These are phyloP conservation scores for Notamacropus eugenii DNA, from an alignment of 2,797 vertebrate species.

Conservation along the genomic window DNA sequence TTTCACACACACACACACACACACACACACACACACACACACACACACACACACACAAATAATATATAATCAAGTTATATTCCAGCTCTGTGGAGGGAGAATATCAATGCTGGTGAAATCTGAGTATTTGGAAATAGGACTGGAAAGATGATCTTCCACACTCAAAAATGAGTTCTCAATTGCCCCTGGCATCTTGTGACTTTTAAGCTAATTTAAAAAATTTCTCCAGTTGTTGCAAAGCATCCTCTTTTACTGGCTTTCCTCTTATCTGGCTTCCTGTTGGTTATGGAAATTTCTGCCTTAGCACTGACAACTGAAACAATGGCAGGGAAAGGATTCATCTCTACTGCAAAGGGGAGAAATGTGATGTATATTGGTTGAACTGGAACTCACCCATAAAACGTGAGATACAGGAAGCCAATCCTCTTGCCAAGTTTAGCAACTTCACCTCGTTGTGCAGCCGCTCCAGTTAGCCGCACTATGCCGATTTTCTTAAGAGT, in stretches of 20 bases:
- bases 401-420: conserved; percentile 94
- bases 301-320: neutral
- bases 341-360: neutral
- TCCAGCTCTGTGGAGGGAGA: conserved; percentile 20
- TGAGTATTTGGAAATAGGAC: neutral
- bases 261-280: conserved; percentile 15
- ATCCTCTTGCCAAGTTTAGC: conserved; percentile 91
- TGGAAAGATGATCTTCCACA: neutral
- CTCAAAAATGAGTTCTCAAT: neutral
- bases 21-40: too few relatives aligned
- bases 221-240: conserved; percentile 25
- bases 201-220: conserved; percentile 8
- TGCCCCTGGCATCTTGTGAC: neutral
- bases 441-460: conserved; percentile 89
- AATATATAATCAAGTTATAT: neutral
- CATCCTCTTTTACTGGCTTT: neutral
- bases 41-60: too few relatives aligned
- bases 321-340: neutral
- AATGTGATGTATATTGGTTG: neutral
- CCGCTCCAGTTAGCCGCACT: conserved; percentile 91
- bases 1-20: too few relatives aligned
- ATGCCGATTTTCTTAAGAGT: conserved; percentile 91
- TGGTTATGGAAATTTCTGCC: neutral
- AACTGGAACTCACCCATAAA: conserved; percentile 91
- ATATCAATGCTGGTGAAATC: conserved; percentile 36